A percentile compares a stretch with the other conserved stretches of the same genome.
Conservation (phyloP, 2,113 vertebrate genomes). For the Hemicordylus capensis region DNA sequence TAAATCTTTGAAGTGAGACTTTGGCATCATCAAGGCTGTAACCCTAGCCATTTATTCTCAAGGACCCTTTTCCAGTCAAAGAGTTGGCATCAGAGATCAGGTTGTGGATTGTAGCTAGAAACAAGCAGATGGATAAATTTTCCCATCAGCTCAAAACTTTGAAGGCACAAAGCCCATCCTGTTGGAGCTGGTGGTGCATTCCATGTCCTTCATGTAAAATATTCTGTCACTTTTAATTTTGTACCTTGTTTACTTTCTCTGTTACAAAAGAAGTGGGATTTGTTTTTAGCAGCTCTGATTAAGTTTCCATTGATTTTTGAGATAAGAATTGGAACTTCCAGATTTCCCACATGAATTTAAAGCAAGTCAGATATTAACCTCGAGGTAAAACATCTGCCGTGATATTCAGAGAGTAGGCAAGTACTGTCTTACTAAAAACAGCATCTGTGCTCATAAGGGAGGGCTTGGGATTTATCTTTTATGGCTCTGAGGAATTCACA, state of each 20-base stretch:
- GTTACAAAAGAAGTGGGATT: slow-evolving; percentile 72
- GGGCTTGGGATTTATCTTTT: slow-evolving; percentile 44
- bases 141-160: slow-evolving; percentile 54
- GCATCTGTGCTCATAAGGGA: slow-evolving; percentile 63
- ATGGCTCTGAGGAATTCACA: slow-evolving; percentile 30
- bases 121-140: slow-evolving; percentile 64
- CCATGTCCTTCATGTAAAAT: slow-evolving; percentile 72
- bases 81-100: neutral
- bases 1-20: neutral
- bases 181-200: slow-evolving; percentile 53
- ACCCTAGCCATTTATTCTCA: neutral
- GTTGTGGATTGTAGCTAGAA: slow-evolving; percentile 11
- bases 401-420: slow-evolving; percentile 63
- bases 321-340: slow-evolving; percentile 77
- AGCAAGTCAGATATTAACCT: slow-evolving; percentile 76
- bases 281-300: slow-evolving; percentile 79
- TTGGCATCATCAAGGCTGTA: neutral
- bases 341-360: slow-evolving; percentile 80
- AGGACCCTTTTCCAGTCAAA: neutral
- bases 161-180: slow-evolving; percentile 49
- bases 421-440: slow-evolving; percentile 59
- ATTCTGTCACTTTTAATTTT: slow-evolving; percentile 79
- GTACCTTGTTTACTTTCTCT: slow-evolving; percentile 75
- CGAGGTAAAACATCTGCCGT: slow-evolving; percentile 72
- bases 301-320: slow-evolving; percentile 80